These are phyloP conservation scores for Drosophila nigrodunni DNA, from an alignment of 1,140 invertebrate genomes.

Conservation along the genomic window DNA sequence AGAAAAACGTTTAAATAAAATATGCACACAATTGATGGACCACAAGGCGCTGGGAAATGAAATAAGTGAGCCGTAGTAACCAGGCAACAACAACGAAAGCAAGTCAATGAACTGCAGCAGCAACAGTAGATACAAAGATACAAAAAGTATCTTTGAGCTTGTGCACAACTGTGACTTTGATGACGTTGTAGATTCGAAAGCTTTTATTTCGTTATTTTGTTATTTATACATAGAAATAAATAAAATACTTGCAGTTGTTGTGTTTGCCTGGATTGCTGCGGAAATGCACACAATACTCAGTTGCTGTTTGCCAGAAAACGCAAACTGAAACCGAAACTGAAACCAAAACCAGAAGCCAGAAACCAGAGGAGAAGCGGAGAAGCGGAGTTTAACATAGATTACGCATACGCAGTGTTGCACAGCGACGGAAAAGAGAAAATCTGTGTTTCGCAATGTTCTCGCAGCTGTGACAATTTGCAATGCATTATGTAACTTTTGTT, in stretches of 20 bases:
- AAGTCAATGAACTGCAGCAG: conserved; percentile 68
- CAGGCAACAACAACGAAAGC: conserved; percentile 27
- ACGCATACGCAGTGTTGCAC: conserved; percentile 42
- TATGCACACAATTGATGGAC: conserved; percentile 65
- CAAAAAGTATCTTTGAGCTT: conserved; percentile 37
- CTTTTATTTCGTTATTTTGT: conserved; percentile 21
- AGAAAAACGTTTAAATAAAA: conserved; percentile 60
- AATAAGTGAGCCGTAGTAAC: conserved; percentile 67
- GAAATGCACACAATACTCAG: conserved; percentile 30
- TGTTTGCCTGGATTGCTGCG: conserved; percentile 20
- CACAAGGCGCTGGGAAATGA: conserved; percentile 64
- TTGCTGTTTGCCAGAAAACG: neutral
- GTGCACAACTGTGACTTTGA: conserved; percentile 39
- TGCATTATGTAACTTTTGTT: conserved; percentile 11
- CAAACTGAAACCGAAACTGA: conserved; percentile 8
- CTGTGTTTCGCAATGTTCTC: conserved; percentile 5
- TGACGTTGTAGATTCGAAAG: conserved; percentile 23
- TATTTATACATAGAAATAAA: conserved; percentile 37
- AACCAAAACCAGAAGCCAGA: neutral
- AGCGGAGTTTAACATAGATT: conserved; percentile 25
- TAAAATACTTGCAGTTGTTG: neutral
- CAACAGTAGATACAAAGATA: conserved; percentile 45
- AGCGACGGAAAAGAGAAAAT: neutral
- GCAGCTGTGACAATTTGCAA: conserved; percentile 24
- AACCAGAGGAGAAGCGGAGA: neutral